phyloP scores from a whole-genome alignment of 2,888 invertebrate species.

The Philaethria dido region DNA sequence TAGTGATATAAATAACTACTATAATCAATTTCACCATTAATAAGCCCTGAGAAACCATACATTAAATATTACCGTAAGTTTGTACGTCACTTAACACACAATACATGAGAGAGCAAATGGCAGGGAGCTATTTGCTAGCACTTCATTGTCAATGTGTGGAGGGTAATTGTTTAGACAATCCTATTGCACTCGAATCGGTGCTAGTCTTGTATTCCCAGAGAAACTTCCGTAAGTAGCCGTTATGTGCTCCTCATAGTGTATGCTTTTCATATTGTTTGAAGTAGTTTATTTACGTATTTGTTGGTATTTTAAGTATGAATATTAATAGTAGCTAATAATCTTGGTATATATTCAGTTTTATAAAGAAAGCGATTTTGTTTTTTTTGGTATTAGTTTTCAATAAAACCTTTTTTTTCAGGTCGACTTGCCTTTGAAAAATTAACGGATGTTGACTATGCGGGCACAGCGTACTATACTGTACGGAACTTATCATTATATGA shows the following conservation, averaged over 20 bases:
- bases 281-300: neutral
- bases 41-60: neutral
- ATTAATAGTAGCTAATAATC: neutral
- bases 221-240: constrained; percentile 41
- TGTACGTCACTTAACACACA: constrained; percentile 40
- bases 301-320: neutral
- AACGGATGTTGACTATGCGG: constrained; percentile 95
- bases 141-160: constrained; percentile 42
- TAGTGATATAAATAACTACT: neutral
- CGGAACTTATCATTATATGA: constrained; percentile 96
- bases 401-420: constrained; percentile 78
- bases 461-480: constrained; percentile 95
- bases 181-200: constrained; percentile 36
- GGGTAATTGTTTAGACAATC: constrained; percentile 38
- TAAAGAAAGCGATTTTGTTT: neutral
- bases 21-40: neutral
- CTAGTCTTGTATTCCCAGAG: constrained; percentile 41
- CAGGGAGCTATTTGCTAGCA: constrained; percentile 41
- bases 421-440: constrained; percentile 96
- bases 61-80: constrained; percentile 23
- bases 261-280: constrained; percentile 14
- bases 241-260: constrained; percentile 34
- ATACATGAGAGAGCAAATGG: constrained; percentile 42
- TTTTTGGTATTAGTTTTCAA: neutral
- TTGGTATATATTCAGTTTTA: neutral